Evolutionary conservation across 2,797 vertebrate species (phyloP), one percentile per base, ranked within the genome.

Genomic region (Hypotaenidia philippensis): DNA sequence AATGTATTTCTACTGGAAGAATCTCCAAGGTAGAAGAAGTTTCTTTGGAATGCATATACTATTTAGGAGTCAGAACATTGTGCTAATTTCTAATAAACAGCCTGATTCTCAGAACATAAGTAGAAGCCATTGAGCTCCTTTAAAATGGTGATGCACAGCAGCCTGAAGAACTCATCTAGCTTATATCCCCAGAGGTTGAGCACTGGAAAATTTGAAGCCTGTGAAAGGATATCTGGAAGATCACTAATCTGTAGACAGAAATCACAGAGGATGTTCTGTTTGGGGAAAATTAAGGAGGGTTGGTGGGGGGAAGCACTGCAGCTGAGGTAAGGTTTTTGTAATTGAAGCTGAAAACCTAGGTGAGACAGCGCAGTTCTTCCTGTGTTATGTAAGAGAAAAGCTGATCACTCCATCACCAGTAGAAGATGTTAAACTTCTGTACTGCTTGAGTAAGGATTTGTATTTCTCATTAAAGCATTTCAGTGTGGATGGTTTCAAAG

Each of bases 141-240:
- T 79, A 32, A 90, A 52, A 90, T 26, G 4, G 20, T 57, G 25
- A 63, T 75, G 45, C 26, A 70, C 80, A 50, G 36, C 53, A 80
- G 32, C 26, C 44, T 87, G 78, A 87, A 90, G 60, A 87, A 89
- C 64, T 94, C 89, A 85, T 93, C 68, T 71, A 74, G 31, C 13
- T 88, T 77, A 32, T 20, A 32, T 76, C 86, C 47, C 55, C 40
- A 31, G 89, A 72, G 89, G 19, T 20, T 81, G 50, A 61, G 56
- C 76, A 71, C 41, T 87, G 83, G 81, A 89, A 88, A 89, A 49
- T 31, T 23, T 84, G n/a, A 7, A 90, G 18, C 16, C 34, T 80
- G 34, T 47, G 27, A 36, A 55, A 94, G 36, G 49, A 49, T 89
- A 83, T 83, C 84, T 92, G 79, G 75, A 92, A 45, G 44, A 78